Evolutionary conservation across 2,113 vertebrate species (phyloP), one percentile per base, ranked within the genome.

Genomic region (Notarius lentiginosus): DNA sequence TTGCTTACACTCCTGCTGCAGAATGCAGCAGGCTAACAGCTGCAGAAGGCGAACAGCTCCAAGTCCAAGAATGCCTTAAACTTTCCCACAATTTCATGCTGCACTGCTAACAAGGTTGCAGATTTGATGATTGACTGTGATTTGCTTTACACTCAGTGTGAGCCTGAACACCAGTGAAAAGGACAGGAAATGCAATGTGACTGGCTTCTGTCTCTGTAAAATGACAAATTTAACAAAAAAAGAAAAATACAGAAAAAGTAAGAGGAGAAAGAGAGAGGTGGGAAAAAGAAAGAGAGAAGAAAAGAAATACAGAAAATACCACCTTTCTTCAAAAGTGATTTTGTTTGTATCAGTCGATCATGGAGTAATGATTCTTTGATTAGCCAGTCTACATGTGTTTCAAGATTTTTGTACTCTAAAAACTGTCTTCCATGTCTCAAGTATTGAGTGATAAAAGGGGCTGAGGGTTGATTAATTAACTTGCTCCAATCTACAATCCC

Each of bases 91-190:
- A 82, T 65, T 82, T 27, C 60, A 12, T 65, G 41, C 61, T 66
- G 80, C 60, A 65, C 60, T 49, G 80, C 80, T 82, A 82, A 82
- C 34, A 7, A 82, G 58, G 60, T 53, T 82, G 58, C 10, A 18
- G 80, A 51, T 66, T 65, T 82, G 20, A 82, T 49, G 41, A 49
- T 82, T 65, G 58, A 63, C 79, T 47, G 76, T 79, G 51, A 79
- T 79, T 58, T 58, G 15, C 53, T 79, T 15, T n/a, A 79, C 17
- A 1, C n/a, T 79, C 51, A 17, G 76, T 34, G 53, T 18, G 76
- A 77, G 75, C 6, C 75, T 55, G 75, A 55, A 77, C 75, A 77
- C 12, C 51, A 27, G 15, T 79, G 75, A 77, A 79, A 56, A 0
- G 73, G 49, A 49, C 72, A 75, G 41, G 41, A 49, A 55, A 24